Evolutionary conservation across 2,888 invertebrate species (phyloP).

Genomic region (Eupelmus urozonus): DNA sequence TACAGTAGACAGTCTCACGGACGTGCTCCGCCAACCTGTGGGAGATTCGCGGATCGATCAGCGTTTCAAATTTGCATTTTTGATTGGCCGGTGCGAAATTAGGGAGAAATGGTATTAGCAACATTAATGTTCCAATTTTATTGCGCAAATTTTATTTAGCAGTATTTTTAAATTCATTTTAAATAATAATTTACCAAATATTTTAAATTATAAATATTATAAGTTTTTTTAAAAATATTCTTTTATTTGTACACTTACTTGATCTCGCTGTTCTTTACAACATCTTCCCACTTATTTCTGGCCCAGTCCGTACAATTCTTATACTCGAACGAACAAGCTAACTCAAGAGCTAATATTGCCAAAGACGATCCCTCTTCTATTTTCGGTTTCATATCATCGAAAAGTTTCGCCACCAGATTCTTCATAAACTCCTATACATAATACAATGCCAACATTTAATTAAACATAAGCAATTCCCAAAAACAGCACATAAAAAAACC

Average conservation of each 20-base stretch:
- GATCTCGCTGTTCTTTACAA: slow-evolving; percentile 36
- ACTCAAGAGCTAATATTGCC: slow-evolving; percentile 65
- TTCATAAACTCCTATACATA: slow-evolving; percentile 69
- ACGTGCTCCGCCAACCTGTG: slow-evolving; percentile 67
- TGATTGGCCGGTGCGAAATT: no score
- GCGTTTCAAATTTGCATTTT: no score
- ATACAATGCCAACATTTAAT: no score
- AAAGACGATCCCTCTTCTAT: slow-evolving; percentile 65
- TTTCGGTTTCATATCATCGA: slow-evolving; percentile 62
- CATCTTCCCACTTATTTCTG: slow-evolving; percentile 59
- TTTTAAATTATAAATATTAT: neutral
- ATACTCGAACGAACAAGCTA: slow-evolving; percentile 69
- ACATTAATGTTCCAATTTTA: no score
- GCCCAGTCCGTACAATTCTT: slow-evolving; percentile 68
- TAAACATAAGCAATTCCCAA: neutral
- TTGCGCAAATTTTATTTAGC: no score
- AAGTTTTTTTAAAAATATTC: slow-evolving; percentile 1
- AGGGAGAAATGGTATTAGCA: no score
- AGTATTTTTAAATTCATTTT: no score
- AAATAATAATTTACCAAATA: neutral
- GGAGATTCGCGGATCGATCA: no score
- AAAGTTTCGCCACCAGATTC: slow-evolving; percentile 66
- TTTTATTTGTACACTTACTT: slow-evolving; percentile 17
- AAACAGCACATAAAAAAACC: no score
- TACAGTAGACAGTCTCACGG: slow-evolving; percentile 68